Evolutionary conservation across 2,113 vertebrate species (phyloP), one percentile per base, ranked within the genome.

Genomic region (Dicaeum eximium): DNA sequence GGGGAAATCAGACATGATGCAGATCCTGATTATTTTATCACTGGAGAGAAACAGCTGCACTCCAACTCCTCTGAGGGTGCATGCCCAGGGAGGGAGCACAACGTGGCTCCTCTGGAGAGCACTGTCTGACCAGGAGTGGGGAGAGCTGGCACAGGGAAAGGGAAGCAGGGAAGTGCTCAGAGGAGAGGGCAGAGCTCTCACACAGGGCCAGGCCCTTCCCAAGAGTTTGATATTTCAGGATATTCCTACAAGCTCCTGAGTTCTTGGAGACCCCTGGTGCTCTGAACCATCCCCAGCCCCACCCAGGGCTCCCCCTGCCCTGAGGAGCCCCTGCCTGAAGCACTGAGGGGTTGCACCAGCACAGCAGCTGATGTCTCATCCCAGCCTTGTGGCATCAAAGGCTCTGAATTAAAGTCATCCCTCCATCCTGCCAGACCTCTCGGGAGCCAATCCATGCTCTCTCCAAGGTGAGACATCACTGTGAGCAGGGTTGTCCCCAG

Each of bases 391-490:
- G 60, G 74, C 33, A 37, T 11, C 15, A 23, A 37, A 40, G 42
- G n/a, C 42, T 66, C 47, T 51, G 37, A 40, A 37, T 5, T 15
- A 44, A 24, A 44, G 35, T 13, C 44, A 50, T 11, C 35, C 38
- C 30, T 23, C 14, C 37, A 22, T 11, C n/a, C 48, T 1, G 0
- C 77, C 10, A 40, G 30, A 9, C 5, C 75, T 23, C 37, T 44
- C 7, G 5, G 65, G 47, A 90, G 47, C 23, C 23, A 17, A 19
- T 13, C 51, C 28, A 2, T 1, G 9, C 54, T 38, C 30, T 22
- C 20, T 7, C 5, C 7, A 1, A 12, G 80, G 51, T 7, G 27
- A 40, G 65, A 5, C n/a, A 18, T 3, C 3, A 7, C 1, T 4
- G 27, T 10, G 61, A 33, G 15, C 62, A 51, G 66, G 58, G 42